Evolutionary conservation across 2,888 invertebrate species (phyloP).

Genomic region (Dinocampus coccinellae): DNA sequence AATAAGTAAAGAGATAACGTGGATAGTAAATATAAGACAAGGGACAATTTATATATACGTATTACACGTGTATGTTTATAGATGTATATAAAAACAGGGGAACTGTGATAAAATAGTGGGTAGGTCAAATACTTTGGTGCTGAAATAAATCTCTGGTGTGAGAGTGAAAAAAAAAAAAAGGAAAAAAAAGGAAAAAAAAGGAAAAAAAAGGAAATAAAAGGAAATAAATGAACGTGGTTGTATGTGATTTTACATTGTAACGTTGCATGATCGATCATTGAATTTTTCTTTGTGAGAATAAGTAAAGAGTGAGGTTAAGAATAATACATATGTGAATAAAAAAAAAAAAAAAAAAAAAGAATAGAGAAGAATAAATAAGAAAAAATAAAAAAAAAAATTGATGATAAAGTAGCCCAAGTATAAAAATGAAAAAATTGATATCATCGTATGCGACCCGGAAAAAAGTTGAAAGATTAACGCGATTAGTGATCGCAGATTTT

Average conservation of each 20-base stretch:
- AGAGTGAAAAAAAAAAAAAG: not conserved
- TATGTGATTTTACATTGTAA: not conserved
- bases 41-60: not conserved
- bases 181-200: no score
- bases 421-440: not conserved
- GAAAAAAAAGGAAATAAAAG: no score
- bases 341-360: constrained; percentile 11
- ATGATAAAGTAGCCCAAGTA: no score
- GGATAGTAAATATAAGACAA: not conserved
- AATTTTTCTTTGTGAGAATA: not conserved
- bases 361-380: not conserved
- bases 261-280: constrained; percentile 4
- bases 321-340: not conserved
- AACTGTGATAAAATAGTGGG: not conserved
- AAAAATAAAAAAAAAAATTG: not conserved
- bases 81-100: not conserved
- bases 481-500: constrained; percentile 32
- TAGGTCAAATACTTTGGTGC: not conserved
- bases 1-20: constrained; percentile 20
- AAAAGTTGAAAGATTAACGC: constrained; percentile 32
- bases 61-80: not conserved
- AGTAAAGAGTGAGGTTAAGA: no score
- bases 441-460: no score
- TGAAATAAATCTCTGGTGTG: not conserved
- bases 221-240: no score